These are phyloP conservation scores for Philereme transversata DNA, from an alignment of 2,888 invertebrate genomes.

Conservation along the genomic window DNA sequence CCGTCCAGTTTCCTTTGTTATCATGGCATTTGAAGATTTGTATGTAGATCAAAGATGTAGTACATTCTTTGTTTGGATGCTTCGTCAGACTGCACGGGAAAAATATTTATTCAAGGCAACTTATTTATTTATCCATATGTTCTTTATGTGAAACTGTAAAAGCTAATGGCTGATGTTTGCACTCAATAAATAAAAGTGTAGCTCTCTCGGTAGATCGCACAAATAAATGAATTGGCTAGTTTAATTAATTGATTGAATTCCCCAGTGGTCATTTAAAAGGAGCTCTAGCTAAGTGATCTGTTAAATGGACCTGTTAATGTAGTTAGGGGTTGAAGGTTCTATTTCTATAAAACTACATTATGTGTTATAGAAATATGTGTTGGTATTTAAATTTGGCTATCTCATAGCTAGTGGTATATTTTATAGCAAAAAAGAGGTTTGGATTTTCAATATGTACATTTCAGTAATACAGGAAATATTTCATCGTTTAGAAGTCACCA, in stretches of 20 bases:
- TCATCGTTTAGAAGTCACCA: too few species aligned
- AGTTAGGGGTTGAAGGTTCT: slow-evolving; percentile 11
- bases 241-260: slow-evolving; percentile 25
- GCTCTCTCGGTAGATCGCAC: slow-evolving; percentile 11
- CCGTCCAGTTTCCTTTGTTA: neutral
- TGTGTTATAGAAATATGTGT: too few species aligned
- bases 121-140: slow-evolving; percentile 11
- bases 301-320: slow-evolving; percentile 12
- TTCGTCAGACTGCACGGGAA: neutral
- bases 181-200: slow-evolving; percentile 14
- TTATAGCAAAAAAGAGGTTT: too few species aligned
- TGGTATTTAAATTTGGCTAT: too few species aligned
- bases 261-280: slow-evolving; percentile 13
- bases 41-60: neutral
- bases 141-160: slow-evolving; percentile 10
- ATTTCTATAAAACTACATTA: neutral
- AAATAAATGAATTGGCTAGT: slow-evolving; percentile 20
- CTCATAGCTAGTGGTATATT: too few species aligned
- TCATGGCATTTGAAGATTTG: neutral
- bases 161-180: slow-evolving; percentile 11
- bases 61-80: neutral
- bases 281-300: slow-evolving; percentile 17
- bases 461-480: too few species aligned
- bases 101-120: slow-evolving; percentile 5
- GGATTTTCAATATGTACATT: too few species aligned